Evolutionary conservation across 2,797 vertebrate genomes (phyloP).

Genomic region (Bothrops alternatus): DNA sequence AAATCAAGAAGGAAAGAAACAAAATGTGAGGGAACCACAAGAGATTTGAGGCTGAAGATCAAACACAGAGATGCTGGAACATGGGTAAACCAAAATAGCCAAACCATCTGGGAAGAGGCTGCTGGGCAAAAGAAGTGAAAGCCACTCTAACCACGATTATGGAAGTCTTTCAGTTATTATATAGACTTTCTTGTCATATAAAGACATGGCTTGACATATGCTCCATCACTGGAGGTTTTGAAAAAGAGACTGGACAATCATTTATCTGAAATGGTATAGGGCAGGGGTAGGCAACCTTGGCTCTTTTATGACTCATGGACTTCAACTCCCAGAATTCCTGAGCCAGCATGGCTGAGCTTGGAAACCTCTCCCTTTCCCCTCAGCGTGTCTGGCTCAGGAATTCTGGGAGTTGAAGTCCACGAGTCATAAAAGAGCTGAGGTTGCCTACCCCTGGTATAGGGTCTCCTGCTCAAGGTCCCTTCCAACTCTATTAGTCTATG

Average conservation of each 20-base stretch:
- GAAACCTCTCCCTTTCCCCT: too few species aligned
- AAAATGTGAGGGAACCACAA: slow-evolving; percentile 64
- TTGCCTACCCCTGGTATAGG: not conserved
- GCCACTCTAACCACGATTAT: slow-evolving; percentile 37
- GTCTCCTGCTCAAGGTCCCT: not conserved
- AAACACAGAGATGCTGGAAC: slow-evolving; percentile 66
- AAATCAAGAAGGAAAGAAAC: slow-evolving; percentile 18
- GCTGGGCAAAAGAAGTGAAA: slow-evolving; percentile 52
- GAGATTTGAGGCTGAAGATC: slow-evolving; percentile 66
- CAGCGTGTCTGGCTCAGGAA: too few species aligned
- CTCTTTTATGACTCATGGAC: too few species aligned
- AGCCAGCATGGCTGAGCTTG: too few species aligned
- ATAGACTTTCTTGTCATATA: not conserved
- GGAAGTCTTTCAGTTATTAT: slow-evolving; percentile 24
- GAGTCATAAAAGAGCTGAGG: too few species aligned
- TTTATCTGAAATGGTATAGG: not conserved
- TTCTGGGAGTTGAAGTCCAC: too few species aligned
- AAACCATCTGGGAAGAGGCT: slow-evolving; percentile 64
- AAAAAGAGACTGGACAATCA: not conserved
- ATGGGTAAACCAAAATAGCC: slow-evolving; percentile 56
- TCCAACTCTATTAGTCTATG: not conserved
- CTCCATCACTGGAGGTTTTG: not conserved
- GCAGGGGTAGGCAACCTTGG: too few species aligned
- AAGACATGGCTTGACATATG: not conserved
- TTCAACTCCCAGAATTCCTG: too few species aligned